Conservation (phyloP, 2,113 vertebrate genomes). For the Grallaria varia region DNA sequence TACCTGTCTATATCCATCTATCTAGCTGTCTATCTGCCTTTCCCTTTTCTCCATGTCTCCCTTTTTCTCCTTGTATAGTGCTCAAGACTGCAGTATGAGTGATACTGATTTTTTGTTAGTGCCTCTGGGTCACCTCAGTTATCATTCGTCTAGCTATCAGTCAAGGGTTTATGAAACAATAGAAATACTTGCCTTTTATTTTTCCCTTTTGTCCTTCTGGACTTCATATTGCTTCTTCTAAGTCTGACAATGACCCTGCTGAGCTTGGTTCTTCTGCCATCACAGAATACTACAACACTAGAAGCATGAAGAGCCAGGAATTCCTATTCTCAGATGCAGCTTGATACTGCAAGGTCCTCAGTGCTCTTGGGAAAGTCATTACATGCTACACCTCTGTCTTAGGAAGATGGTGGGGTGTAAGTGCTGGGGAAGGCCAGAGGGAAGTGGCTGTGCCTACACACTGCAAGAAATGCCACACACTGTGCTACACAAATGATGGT, state of each 20-base stretch:
- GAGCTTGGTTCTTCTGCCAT: neutral
- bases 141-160: neutral
- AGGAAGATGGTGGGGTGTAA: neutral
- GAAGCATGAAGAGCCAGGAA: neutral
- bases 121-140: neutral
- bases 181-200: neutral
- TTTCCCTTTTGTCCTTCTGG: neutral
- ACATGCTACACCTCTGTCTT: neutral
- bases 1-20: neutral
- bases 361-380: neutral
- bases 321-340: neutral
- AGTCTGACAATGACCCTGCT: neutral
- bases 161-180: neutral
- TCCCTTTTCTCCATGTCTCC: neutral
- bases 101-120: neutral
- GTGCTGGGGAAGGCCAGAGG: neutral
- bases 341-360: neutral
- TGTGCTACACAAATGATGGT: neutral
- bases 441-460: neutral
- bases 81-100: neutral
- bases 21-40: neutral
- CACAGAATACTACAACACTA: neutral
- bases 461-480: neutral
- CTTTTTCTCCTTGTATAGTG: neutral
- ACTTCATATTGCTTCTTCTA: neutral